phyloP scores from a whole-genome alignment of 2,888 invertebrate genomes.

The Ophion costatus region DNA sequence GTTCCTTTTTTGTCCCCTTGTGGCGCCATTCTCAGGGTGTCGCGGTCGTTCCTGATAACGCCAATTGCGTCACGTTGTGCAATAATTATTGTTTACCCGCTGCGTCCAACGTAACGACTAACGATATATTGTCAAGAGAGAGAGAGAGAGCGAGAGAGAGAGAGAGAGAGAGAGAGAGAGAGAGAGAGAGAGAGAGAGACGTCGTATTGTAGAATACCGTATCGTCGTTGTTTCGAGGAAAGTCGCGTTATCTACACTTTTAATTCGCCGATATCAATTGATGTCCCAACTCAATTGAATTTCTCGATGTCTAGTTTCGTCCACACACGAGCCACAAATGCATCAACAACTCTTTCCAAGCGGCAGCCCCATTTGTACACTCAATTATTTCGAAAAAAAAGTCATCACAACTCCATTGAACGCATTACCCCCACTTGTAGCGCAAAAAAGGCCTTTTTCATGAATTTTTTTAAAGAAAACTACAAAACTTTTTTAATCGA shows the following conservation, averaged over 20 bases:
- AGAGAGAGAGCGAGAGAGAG: neutral
- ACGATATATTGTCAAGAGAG: neutral
- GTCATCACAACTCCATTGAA: too few species aligned
- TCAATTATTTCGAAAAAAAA: neutral
- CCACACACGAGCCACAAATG: neutral
- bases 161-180: neutral
- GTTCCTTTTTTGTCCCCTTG: neutral
- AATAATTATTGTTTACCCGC: constrained; percentile 68
- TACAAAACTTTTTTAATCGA: too few species aligned
- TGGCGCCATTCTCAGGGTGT: constrained; percentile 35
- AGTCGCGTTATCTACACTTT: neutral
- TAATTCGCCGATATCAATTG: neutral
- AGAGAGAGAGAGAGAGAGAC: neutral
- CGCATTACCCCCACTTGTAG: too few species aligned
- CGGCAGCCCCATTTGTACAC: neutral
- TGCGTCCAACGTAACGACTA: constrained; percentile 36
- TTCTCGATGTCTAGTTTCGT: neutral
- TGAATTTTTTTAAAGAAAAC: too few species aligned
- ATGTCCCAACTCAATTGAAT: neutral
- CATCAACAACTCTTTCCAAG: neutral
- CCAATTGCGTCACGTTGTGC: constrained; percentile 73
- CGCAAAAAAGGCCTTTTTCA: too few species aligned
- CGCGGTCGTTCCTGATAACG: constrained; percentile 57
- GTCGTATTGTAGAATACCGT: neutral
- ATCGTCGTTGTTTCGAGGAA: neutral